phyloP scores from a whole-genome alignment of 2,888 invertebrate species.

The Eilema depressum region DNA sequence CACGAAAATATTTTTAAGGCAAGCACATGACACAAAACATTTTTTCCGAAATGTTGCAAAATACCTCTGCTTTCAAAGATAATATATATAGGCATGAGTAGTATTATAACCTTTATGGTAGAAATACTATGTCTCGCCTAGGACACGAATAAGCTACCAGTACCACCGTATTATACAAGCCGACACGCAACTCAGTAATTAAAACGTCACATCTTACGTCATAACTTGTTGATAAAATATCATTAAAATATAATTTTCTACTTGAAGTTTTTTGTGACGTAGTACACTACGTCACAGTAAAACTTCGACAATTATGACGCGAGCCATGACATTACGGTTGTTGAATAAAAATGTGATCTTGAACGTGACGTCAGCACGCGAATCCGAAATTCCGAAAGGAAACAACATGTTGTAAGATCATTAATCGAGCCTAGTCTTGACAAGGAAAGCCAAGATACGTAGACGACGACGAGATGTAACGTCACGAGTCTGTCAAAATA shows the following conservation, averaged over 20 bases:
- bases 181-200: background rate
- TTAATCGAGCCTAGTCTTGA: background rate
- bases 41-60: background rate
- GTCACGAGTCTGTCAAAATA: background rate
- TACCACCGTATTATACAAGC: too few species aligned
- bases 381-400: slow-evolving; percentile 1
- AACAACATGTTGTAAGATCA: background rate
- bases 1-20: background rate
- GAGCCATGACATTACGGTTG: background rate
- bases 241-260: background rate
- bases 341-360: background rate
- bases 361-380: background rate
- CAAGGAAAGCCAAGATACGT: slow-evolving; percentile 2
- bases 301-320: background rate
- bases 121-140: too few species aligned
- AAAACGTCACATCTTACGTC: background rate
- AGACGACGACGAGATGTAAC: background rate
- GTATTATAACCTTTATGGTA: background rate
- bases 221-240: background rate
- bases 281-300: background rate
- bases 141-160: background rate
- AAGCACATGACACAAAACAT: background rate
- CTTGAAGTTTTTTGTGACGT: background rate
- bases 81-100: background rate
- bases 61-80: background rate